A percentile compares a stretch with the other conserved stretches of the same genome.
These are phyloP conservation scores for Euleptes europaea DNA, from an alignment of 2,113 vertebrate genomes.

Conservation along the genomic window DNA sequence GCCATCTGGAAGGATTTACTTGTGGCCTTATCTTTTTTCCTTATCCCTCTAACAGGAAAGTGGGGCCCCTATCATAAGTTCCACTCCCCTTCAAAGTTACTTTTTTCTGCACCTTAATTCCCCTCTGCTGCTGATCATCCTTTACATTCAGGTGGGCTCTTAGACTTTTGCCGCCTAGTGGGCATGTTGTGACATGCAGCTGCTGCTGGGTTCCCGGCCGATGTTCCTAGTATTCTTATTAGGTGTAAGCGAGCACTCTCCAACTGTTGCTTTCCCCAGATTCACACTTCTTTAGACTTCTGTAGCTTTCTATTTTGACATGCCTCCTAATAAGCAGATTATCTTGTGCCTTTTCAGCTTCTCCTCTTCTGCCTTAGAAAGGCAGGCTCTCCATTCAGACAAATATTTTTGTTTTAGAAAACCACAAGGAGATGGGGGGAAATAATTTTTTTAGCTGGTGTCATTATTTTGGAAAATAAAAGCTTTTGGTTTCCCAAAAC, in stretches of 20 bases:
- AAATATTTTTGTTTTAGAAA: neutral
- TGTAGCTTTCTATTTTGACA: neutral
- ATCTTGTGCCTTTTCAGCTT: neutral
- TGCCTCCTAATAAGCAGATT: neutral
- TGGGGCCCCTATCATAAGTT: neutral
- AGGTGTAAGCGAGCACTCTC: neutral
- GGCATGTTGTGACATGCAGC: neutral
- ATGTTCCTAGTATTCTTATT: neutral
- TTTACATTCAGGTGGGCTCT: neutral
- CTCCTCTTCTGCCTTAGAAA: neutral
- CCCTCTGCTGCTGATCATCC: neutral
- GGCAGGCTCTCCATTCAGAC: neutral
- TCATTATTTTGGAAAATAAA: constrained; percentile 22
- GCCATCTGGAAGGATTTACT: constrained; percentile 7
- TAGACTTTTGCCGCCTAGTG: neutral
- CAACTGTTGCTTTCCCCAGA: neutral
- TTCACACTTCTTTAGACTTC: neutral
- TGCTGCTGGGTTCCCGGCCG: neutral
- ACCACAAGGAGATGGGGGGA: neutral
- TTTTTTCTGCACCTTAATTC: neutral
- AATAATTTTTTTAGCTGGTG: constrained; percentile 7
- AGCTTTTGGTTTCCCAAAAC: neutral
- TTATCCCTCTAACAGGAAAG: too few species aligned
- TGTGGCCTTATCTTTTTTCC: constrained; percentile 1
- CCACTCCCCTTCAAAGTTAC: neutral